A percentile compares a stretch with the other conserved stretches of the same genome.
Conservation (phyloP, 2,797 vertebrate species). For the Xiphorhynchus erythropygius region DNA sequence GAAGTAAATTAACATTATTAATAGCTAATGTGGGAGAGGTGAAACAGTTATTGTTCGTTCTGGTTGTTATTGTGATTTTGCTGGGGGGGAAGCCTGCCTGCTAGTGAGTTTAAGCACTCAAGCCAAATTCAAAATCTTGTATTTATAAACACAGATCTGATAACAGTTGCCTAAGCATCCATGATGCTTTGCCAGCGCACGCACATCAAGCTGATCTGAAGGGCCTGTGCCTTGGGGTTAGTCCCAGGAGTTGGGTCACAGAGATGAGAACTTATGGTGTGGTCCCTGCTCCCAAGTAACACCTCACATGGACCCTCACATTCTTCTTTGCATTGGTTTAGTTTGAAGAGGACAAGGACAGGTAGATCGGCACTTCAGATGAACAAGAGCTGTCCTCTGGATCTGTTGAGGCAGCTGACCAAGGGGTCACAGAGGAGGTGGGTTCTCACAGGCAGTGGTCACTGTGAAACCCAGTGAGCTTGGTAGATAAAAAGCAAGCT, state of each 20-base stretch:
- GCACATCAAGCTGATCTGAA: background rate
- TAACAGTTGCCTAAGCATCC: slow-evolving; percentile 47
- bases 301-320: accelerated
- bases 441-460: background rate
- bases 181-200: slow-evolving; percentile 36
- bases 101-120: slow-evolving; percentile 36
- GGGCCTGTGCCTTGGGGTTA: background rate
- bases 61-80: slow-evolving; percentile 60
- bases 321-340: background rate
- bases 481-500: background rate
- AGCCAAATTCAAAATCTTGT: slow-evolving; percentile 41
- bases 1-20: slow-evolving; percentile 71
- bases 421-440: background rate
- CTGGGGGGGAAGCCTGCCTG: slow-evolving; percentile 37
- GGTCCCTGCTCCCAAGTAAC: accelerated
- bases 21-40: slow-evolving; percentile 65
- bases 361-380: background rate
- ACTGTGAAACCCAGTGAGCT: background rate
- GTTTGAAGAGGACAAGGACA: background rate
- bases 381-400: background rate
- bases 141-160: slow-evolving; percentile 65
- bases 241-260: background rate
- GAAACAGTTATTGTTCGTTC: slow-evolving; percentile 56
- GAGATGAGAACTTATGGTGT: background rate
- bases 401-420: background rate